Base-by-base conservation (phyloP, 2,797 vertebrate genomes). In the Myripristis jacobus region DNA sequence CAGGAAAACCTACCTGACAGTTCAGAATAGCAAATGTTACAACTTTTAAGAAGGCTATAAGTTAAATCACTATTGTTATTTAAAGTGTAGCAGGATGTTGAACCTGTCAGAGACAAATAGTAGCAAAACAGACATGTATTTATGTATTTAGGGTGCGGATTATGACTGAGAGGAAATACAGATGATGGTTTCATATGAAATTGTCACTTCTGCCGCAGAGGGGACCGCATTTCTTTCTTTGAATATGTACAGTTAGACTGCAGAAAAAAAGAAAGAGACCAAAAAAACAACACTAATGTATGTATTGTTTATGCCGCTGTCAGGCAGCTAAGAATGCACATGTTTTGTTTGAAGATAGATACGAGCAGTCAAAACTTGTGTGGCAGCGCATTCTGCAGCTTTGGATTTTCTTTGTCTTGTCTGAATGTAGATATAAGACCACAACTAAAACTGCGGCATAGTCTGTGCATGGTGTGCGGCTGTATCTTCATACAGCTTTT, bases 401-500 rank as follows among this genome's bases (percentile, higher is more conserved):
- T 15, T 15, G 13, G 41, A 18, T 44, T 44, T 44, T 15, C 41
- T 44, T 13, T 44, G 41, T 47, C 19, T 47, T 19, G 44, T 47
- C 6, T 19, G 44, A 47, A n/a, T 19, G 2, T 7, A 47, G 44
- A n/a, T 47, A 19, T 19, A 46, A 46, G 5, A n/a, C 18, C 44
- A n/a, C 12, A 44, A 11, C 3, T 44, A 18, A 18, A 44, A 18
- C 18, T n/a, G n/a, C 9, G n/a, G 44, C 18, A 6, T 9, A 2
- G 44, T 19, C 18, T 16, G 16, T 60, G 58, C 25, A n/a, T 15
- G 38, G 34, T 10, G 34, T 36, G 9, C 34, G 11, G 18, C 16
- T 60, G 4, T 46, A 29, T 60, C 24, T 60, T 64, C 15, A 52
- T 24, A 64, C 29, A 7, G 19, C 19, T 36, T 34, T 38, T 50